Base-by-base conservation (phyloP, 2,888 invertebrate species). In the Amblyjoppa proteus region DNA sequence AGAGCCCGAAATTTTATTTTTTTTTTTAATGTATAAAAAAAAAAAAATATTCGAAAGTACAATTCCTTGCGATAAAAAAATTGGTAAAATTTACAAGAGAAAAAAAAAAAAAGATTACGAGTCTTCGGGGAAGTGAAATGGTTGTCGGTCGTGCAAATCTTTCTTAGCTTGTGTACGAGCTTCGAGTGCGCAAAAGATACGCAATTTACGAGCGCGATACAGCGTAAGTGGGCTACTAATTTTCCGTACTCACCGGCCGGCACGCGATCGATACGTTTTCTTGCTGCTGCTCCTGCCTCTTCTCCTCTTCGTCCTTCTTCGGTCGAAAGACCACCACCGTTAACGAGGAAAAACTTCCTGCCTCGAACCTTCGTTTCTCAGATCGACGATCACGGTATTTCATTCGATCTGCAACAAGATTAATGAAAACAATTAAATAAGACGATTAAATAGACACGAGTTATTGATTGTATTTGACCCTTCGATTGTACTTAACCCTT, bases 251-350 rank as follows among this genome's bases (percentile, higher is more conserved):
- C 78, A 85, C 85, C 85, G 70, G 66, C 41, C 75, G 41, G 56
- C 66, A 66, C 51, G 64, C 82, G 82, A 85, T 85, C 79, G 79
- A 85, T 85, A 85, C 79, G 82, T 82, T 85, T 85, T 82, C 79
- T 82, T 76, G 69, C 78, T 58, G 69, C 78, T 58, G 45, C 69
- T 81, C 51, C 85, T 38, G 56, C 38, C 25, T 66, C 16, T 61
- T 31, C 51, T 41, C 73, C 61, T 70, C 70, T 31, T 71, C 61
- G 64, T 34, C n/a, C 66, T 69, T 68, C 34, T 71, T 58, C 58
- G 68, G 34, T 41, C 41, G 71, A 79, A 20, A 31, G n/a, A 61
- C 11, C 76, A 56, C 71, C 64, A 71, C 56, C 28, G 61, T 34
- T 53, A 58, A 66, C 64, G 53, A 80, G 64, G 66, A 56, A 80